Conservation (phyloP, 2,888 invertebrate genomes). For the Drosophila rubida region DNA sequence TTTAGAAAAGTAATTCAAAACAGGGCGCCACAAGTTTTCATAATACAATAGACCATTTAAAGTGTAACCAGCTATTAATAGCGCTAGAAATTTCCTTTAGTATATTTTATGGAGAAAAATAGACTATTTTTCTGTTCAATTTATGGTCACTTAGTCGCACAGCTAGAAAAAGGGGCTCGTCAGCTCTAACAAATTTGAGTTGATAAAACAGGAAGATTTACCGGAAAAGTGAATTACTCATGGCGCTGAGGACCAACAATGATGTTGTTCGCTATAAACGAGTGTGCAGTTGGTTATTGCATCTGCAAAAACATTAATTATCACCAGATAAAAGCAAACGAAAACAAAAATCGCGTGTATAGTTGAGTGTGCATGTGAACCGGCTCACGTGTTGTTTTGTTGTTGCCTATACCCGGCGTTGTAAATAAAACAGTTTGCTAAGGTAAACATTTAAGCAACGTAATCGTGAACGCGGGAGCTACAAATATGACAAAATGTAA, state of each 20-base stretch:
- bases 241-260: constrained; percentile 19
- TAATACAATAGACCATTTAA: too few species aligned
- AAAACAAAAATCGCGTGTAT: not conserved
- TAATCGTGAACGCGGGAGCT: not conserved
- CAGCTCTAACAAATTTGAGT: constrained; percentile 6
- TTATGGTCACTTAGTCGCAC: not conserved
- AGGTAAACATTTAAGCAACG: not conserved
- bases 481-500: constrained; percentile 3
- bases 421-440: constrained; percentile 11
- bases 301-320: not conserved
- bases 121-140: not conserved
- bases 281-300: not conserved
- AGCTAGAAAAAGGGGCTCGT: constrained; percentile 52
- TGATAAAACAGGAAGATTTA: constrained; percentile 10
- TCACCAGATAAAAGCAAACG: not conserved
- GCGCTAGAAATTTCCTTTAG: not conserved
- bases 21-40: too few species aligned
- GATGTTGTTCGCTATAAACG: constrained; percentile 24
- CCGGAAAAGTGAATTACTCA: constrained; percentile 11
- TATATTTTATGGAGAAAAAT: not conserved
- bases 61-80: not conserved
- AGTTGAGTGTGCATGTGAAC: constrained; percentile 17
- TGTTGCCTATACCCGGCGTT: constrained; percentile 9
- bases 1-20: too few species aligned
- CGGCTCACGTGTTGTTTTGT: constrained; percentile 36